These are phyloP conservation scores for Chelidonichthys spinosus DNA, from an alignment of 2,797 vertebrate genomes.

Conservation along the genomic window DNA sequence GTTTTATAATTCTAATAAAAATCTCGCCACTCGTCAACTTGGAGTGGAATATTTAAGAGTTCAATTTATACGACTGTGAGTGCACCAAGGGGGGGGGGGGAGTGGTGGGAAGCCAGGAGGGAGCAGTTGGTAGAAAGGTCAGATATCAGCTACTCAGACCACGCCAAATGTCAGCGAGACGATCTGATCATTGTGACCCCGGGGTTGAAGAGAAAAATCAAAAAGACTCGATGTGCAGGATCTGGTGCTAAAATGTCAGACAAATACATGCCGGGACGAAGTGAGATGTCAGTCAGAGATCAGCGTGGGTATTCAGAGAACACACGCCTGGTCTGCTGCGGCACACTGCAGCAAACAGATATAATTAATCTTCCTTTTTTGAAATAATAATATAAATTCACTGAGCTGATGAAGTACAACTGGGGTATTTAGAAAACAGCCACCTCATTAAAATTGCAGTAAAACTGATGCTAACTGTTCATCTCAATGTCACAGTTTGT, in stretches of 20 bases:
- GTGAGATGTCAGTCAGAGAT: slow-evolving; percentile 62
- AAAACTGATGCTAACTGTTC: slow-evolving; percentile 45
- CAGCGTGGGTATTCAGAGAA: slow-evolving; percentile 49
- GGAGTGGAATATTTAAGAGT: slow-evolving; percentile 62
- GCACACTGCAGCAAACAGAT: slow-evolving; percentile 1
- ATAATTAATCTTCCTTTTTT: not conserved
- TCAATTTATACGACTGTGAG: slow-evolving; percentile 38
- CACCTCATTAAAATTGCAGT: slow-evolving; percentile 40
- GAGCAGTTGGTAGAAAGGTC: slow-evolving; percentile 72
- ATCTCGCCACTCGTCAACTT: slow-evolving; percentile 41
- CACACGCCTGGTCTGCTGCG: not conserved
- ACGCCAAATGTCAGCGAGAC: slow-evolving; percentile 75
- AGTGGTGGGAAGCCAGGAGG: slow-evolving; percentile 47
- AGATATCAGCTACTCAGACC: slow-evolving; percentile 71
- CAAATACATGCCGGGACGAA: slow-evolving; percentile 55
- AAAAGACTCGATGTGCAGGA: slow-evolving; percentile 51
- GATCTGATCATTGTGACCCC: slow-evolving; percentile 71
- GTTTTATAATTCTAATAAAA: slow-evolving; percentile 69
- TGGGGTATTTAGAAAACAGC: slow-evolving; percentile 24
- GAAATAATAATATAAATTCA: not conserved
- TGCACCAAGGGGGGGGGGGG: slow-evolving; percentile 13
- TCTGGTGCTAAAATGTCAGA: slow-evolving; percentile 72
- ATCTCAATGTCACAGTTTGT: slow-evolving; percentile 48
- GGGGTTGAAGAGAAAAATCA: slow-evolving; percentile 55
- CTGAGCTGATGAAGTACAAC: slow-evolving; percentile 2